Conservation (phyloP, 2,113 vertebrate genomes). For the Alethe castanea region DNA sequence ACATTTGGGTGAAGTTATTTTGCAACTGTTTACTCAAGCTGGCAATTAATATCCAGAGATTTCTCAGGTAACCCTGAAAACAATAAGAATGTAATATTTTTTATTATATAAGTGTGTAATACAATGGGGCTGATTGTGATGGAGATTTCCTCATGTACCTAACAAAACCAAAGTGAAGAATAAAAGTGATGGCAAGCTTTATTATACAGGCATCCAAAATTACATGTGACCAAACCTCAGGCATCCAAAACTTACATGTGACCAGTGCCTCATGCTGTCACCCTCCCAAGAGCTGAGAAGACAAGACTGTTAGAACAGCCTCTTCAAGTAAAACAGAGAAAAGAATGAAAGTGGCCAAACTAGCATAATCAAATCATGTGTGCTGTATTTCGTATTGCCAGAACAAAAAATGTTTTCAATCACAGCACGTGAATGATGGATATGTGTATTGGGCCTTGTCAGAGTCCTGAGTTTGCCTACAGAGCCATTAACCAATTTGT, state of each 20-base stretch:
- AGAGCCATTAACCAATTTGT: slow-evolving; percentile 8
- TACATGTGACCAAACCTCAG: background rate
- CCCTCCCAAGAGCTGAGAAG: background rate
- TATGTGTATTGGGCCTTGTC: background rate
- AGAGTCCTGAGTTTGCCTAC: background rate
- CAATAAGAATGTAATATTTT: background rate
- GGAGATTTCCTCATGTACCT: background rate
- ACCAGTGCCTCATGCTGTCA: background rate
- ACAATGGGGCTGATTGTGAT: background rate
- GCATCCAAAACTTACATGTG: background rate
- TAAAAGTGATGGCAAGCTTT: background rate
- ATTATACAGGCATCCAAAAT: background rate
- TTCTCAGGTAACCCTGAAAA: background rate
- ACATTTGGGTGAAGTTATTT: slow-evolving; percentile 12
- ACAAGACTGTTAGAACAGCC: background rate
- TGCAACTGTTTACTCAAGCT: background rate
- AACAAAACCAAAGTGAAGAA: background rate
- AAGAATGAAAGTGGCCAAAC: background rate
- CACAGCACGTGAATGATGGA: background rate
- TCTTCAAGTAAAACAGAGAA: background rate
- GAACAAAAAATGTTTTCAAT: background rate
- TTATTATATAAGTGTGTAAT: background rate
- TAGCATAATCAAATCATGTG: background rate
- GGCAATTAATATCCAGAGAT: background rate
- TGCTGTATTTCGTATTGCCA: background rate